Evolutionary conservation across 2,797 vertebrate genomes (phyloP).

Genomic region (Podargus strigoides): DNA sequence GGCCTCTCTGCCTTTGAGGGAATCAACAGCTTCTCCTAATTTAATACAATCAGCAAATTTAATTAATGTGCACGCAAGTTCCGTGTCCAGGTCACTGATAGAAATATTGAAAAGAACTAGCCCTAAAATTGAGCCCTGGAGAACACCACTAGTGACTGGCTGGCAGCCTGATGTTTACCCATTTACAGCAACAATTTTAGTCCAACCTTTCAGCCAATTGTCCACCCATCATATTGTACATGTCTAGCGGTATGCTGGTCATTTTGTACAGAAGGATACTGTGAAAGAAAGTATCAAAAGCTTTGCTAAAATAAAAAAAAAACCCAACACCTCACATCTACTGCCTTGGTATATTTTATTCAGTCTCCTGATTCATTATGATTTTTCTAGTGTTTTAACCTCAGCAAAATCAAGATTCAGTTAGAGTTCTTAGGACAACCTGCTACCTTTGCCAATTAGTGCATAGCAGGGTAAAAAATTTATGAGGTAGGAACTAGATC

Average conservation of each 20-base stretch:
- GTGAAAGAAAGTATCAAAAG: neutral
- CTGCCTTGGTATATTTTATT: neutral
- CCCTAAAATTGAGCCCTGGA: neutral
- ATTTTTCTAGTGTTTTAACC: neutral
- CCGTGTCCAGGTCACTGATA: neutral
- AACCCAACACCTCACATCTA: neutral
- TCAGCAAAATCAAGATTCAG: neutral
- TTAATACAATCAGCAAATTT: neutral
- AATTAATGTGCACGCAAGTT: neutral
- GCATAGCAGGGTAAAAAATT: neutral
- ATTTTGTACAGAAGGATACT: neutral
- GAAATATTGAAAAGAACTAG: neutral
- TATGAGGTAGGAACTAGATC: conserved; percentile 28
- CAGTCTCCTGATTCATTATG: neutral
- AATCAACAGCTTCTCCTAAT: neutral
- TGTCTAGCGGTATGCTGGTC: neutral
- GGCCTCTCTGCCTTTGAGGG: neutral
- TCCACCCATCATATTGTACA: neutral
- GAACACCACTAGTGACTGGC: neutral
- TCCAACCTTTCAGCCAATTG: neutral
- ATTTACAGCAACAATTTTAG: neutral
- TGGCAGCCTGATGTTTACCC: neutral
- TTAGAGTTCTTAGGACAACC: neutral
- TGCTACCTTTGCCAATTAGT: conserved; percentile 20
- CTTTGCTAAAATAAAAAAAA: neutral